phyloP scores from a whole-genome alignment of 2,113 vertebrate genomes.

The Crotalus tigris region DNA sequence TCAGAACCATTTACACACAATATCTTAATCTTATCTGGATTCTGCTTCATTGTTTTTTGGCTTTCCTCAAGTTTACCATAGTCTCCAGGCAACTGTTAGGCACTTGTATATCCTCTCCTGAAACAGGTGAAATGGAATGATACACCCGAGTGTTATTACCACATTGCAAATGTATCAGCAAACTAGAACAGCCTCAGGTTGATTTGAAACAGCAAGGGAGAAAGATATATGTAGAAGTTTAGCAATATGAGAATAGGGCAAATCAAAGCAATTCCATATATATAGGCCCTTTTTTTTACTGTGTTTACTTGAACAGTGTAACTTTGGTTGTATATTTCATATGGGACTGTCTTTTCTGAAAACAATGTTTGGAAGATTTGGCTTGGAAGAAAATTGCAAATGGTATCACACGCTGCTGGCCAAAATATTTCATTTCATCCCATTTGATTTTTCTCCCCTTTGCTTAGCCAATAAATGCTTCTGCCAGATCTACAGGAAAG shows the following conservation, averaged over 20 bases:
- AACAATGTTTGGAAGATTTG: neutral
- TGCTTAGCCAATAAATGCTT: neutral
- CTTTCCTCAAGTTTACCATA: neutral
- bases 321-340: neutral
- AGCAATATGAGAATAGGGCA: neutral
- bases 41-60: neutral
- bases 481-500: neutral
- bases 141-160: neutral
- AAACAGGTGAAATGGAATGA: neutral
- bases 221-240: neutral
- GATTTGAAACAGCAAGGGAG: neutral
- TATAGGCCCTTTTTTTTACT: neutral
- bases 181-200: neutral
- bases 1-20: neutral
- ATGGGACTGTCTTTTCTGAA: neutral
- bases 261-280: neutral
- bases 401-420: neutral
- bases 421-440: neutral
- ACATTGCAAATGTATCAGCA: neutral
- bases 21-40: neutral
- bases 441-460: neutral
- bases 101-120: neutral
- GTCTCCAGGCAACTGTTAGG: neutral
- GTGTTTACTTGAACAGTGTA: neutral
- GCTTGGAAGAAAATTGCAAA: neutral